These are phyloP conservation scores for Micronycteris hirsuta DNA, from an alignment of 2,113 vertebrate species.

Conservation along the genomic window DNA sequence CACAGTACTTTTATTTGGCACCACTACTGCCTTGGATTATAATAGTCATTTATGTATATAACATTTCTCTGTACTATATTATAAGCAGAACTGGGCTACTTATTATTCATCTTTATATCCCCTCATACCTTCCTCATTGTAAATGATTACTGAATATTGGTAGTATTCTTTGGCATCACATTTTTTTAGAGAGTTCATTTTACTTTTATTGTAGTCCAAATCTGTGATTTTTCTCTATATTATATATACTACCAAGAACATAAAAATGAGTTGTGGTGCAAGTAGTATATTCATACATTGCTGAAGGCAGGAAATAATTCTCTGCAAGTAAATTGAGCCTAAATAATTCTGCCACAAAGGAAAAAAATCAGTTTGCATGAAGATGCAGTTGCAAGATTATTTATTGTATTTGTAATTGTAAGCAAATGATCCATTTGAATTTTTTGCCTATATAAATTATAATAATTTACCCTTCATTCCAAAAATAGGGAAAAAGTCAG, in stretches of 20 bases:
- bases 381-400: not conserved
- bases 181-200: not conserved
- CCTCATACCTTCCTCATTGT: conserved; percentile 2
- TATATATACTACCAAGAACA: not conserved
- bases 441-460: not conserved
- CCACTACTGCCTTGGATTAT: not conserved
- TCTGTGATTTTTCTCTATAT: not conserved
- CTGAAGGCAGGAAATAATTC: not conserved
- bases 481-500: not conserved
- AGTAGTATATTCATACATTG: not conserved
- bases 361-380: not conserved
- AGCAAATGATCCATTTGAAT: not conserved
- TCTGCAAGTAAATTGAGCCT: not conserved
- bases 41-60: not conserved
- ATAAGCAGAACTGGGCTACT: not conserved
- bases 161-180: not conserved
- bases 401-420: conserved; percentile 1
- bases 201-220: not conserved
- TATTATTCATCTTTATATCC: not conserved
- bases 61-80: not conserved
- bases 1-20: not conserved
- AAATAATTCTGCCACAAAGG: not conserved
- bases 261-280: not conserved
- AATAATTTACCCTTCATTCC: not conserved
- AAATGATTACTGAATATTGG: not conserved